phyloP scores from a whole-genome alignment of 2,888 invertebrate genomes.

The Seira ritae region DNA sequence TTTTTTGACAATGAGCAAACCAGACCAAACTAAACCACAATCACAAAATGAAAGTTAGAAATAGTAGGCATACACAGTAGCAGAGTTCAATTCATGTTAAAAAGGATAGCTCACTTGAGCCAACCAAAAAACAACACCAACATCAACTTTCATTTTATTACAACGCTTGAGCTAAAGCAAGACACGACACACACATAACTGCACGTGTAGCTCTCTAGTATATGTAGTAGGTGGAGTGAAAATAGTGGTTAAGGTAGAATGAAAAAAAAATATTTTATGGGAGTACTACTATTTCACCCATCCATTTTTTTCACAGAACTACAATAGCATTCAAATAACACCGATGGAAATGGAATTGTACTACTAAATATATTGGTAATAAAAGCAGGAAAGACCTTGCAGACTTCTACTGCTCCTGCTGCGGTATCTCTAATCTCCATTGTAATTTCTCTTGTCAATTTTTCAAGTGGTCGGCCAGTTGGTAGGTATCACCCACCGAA shows the following conservation, averaged over 20 bases:
- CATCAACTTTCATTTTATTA: too few relatives aligned
- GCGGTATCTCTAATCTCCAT: not conserved
- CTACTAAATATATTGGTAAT: too few relatives aligned
- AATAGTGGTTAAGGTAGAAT: too few relatives aligned
- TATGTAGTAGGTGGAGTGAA: too few relatives aligned
- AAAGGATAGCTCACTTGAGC: too few relatives aligned
- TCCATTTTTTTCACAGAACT: not conserved
- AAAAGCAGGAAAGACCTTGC: too few relatives aligned
- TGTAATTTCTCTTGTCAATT: slow-evolving; percentile 3
- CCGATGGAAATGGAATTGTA: not conserved
- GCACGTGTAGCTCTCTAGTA: too few relatives aligned
- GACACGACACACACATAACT: not conserved
- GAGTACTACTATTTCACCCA: not conserved
- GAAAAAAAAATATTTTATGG: slow-evolving; percentile 9
- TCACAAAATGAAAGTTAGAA: not conserved
- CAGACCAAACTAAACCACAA: not conserved
- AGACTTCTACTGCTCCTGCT: too few relatives aligned
- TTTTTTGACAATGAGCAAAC: not conserved
- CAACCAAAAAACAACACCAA: too few relatives aligned
- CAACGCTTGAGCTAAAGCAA: not conserved
- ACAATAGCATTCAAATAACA: not conserved
- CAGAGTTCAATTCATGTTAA: too few relatives aligned
- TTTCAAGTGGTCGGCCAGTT: not conserved
- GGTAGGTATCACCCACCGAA: too few relatives aligned
- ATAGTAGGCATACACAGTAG: too few relatives aligned